A percentile compares a stretch with the other conserved stretches of the same genome.
These are phyloP conservation scores for Xenopus laevis DNA, from an alignment of 2,113 vertebrate genomes.

Conservation along the genomic window DNA sequence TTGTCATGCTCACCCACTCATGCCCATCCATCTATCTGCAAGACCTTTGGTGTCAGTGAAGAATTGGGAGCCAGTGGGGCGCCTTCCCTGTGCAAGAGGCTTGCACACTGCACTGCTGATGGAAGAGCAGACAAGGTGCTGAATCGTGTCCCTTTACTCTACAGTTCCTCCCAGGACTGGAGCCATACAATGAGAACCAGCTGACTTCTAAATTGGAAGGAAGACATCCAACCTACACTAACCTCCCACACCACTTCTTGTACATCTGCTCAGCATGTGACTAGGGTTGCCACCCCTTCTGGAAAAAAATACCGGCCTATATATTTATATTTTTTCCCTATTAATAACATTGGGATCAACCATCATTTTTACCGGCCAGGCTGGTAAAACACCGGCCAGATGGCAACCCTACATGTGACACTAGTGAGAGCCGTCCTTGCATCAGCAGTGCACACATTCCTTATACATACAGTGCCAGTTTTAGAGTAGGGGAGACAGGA, in stretches of 20 bases:
- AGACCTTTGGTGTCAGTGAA: slow-evolving; percentile 71
- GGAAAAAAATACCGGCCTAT: too few relatives aligned
- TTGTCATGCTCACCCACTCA: slow-evolving; percentile 66
- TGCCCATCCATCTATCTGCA: slow-evolving; percentile 66
- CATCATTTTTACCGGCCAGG: too few relatives aligned
- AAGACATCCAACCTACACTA: slow-evolving; percentile 27
- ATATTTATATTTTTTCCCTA: too few relatives aligned
- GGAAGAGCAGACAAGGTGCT: slow-evolving; percentile 40
- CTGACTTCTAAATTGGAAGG: slow-evolving; percentile 34
- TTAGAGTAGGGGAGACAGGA: too few relatives aligned
- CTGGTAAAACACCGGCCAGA: too few relatives aligned
- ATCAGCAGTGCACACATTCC: too few relatives aligned
- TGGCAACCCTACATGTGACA: too few relatives aligned
- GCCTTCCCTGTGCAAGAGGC: slow-evolving; percentile 60
- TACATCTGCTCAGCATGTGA: slow-evolving; percentile 22
- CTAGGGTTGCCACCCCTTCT: too few relatives aligned
- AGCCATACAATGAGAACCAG: slow-evolving; percentile 40
- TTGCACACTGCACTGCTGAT: slow-evolving; percentile 57
- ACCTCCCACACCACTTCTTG: slow-evolving; percentile 47
- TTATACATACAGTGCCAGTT: too few relatives aligned
- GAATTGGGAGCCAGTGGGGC: slow-evolving; percentile 62
- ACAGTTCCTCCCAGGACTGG: slow-evolving; percentile 51
- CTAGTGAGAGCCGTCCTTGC: too few relatives aligned
- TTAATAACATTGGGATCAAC: too few relatives aligned
- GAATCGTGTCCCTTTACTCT: slow-evolving; percentile 53